Percentiles rank a stretch among this genome's conserved stretches.
Conservation (phyloP, 2,888 invertebrate genomes). For the Dynastes maya region DNA sequence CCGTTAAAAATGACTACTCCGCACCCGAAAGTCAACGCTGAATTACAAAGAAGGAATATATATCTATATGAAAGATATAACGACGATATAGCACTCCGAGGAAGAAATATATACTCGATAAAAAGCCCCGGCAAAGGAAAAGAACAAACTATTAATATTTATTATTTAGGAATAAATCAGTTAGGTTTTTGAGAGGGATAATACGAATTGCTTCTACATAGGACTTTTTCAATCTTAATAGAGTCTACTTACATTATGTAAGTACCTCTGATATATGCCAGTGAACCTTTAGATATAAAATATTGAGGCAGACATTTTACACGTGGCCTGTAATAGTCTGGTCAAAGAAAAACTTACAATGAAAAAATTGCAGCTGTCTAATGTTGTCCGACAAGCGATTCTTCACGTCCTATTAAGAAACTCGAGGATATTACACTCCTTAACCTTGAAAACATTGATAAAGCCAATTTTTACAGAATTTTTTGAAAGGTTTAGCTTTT, state of each 20-base stretch:
- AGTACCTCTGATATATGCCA: no score
- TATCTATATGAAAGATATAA: constrained; percentile 38
- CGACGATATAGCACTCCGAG: constrained; percentile 11
- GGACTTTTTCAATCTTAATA: neutral
- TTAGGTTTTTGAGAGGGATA: neutral
- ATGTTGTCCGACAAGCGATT: no score
- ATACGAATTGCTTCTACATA: neutral
- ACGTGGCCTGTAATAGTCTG: no score
- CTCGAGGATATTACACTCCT: no score
- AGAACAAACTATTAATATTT: constrained; percentile 40
- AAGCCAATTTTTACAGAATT: no score
- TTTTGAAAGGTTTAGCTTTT: no score
- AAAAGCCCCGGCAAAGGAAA: constrained; percentile 10
- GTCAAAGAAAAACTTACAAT: no score
- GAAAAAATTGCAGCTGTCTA: no score
- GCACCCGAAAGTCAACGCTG: constrained; percentile 39
- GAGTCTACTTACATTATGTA: neutral
- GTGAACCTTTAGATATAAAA: no score
- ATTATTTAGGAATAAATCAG: constrained; percentile 31
- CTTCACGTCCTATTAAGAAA: no score
- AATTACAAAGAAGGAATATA: constrained; percentile 47
- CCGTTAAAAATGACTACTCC: constrained; percentile 43
- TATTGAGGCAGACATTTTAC: no score
- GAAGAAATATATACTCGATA: constrained; percentile 35
- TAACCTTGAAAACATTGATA: no score